These are phyloP conservation scores for Gila robusta DNA, from an alignment of 2,797 vertebrate genomes.

Conservation along the genomic window DNA sequence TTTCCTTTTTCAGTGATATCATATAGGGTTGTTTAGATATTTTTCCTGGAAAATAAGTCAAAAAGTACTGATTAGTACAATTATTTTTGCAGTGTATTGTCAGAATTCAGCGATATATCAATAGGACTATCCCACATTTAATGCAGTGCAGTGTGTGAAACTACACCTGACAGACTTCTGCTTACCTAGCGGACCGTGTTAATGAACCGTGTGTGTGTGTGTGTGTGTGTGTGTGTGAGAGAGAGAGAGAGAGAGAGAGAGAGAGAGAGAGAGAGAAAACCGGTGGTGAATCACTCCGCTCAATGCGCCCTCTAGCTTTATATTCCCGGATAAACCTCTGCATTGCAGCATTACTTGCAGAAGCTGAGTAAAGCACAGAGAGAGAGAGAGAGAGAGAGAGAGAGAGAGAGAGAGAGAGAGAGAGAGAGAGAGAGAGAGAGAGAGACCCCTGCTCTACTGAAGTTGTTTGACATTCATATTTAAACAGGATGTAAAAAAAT, in stretches of 20 bases:
- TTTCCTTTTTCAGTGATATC: not conserved
- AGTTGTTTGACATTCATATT: not conserved
- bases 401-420: not conserved
- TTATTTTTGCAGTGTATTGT: not conserved
- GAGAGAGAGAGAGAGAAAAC: conserved; percentile 46
- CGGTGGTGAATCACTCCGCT: conserved; percentile 62
- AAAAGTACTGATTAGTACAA: not conserved
- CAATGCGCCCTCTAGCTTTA: conserved; percentile 66
- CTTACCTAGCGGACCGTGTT: conserved; percentile 21
- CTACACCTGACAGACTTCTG: not conserved
- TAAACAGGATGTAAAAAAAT: not conserved
- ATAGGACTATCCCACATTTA: not conserved
- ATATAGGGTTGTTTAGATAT: not conserved
- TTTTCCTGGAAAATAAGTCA: not conserved
- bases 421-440: not conserved
- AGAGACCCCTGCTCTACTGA: conserved; percentile 40
- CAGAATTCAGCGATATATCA: not conserved
- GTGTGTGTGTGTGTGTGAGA: not conserved
- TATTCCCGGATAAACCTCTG: conserved; percentile 78
- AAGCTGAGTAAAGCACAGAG: conserved; percentile 43
- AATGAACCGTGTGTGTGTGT: not conserved
- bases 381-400: conserved; percentile 33
- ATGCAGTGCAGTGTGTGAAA: not conserved
- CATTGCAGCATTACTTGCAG: conserved; percentile 84
- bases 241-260: too few relatives aligned